phyloP scores from a whole-genome alignment of 2,113 vertebrate species.

The Callipepla squamata region DNA sequence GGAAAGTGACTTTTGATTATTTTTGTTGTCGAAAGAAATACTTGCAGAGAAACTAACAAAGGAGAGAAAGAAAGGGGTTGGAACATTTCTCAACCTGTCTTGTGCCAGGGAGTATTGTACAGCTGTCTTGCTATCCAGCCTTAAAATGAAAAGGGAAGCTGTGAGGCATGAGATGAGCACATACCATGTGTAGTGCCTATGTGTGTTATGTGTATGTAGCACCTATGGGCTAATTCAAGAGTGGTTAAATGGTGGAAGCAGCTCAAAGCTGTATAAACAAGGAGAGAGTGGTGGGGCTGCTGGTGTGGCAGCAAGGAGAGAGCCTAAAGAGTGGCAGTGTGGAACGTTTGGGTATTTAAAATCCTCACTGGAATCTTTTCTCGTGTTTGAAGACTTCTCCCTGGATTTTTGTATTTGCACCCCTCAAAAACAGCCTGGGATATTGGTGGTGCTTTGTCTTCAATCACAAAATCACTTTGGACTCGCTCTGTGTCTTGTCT shows the following conservation, averaged over 20 bases:
- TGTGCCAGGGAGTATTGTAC: neutral
- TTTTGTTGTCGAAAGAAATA: neutral
- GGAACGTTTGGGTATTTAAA: too few relatives aligned
- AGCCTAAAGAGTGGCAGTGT: too few relatives aligned
- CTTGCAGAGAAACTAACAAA: conserved; percentile 19
- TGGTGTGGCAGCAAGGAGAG: neutral
- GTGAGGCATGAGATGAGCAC: rapidly evolving
- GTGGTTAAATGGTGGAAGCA: neutral
- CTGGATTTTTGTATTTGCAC: too few relatives aligned
- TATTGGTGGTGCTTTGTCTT: neutral
- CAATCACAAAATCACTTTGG: conserved; percentile 7
- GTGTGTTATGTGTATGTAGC: neutral
- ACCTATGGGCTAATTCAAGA: neutral
- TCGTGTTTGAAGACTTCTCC: too few relatives aligned
- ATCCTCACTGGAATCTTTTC: too few relatives aligned
- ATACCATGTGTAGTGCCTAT: rapidly evolving
- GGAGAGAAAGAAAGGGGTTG: neutral
- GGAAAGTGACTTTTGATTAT: neutral
- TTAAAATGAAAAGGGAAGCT: neutral
- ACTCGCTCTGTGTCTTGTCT: neutral
- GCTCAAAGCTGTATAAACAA: rapidly evolving
- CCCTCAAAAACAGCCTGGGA: too few relatives aligned
- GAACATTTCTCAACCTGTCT: neutral
- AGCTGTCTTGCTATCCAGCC: neutral
- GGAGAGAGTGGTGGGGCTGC: neutral